phyloP scores from a whole-genome alignment of 2,797 vertebrate genomes.

The Champsocephalus gunnari region DNA sequence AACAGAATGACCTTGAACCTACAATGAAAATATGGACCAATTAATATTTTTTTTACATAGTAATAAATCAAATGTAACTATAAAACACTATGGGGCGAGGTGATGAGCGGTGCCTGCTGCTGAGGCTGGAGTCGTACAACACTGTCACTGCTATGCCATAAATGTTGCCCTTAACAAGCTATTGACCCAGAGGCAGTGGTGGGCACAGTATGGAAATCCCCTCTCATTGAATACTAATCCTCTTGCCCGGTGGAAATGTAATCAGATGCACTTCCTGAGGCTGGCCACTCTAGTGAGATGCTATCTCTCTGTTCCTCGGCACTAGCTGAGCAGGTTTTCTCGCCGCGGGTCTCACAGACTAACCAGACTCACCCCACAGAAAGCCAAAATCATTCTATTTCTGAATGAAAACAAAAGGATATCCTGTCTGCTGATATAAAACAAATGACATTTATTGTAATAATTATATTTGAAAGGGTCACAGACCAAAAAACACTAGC shows the following conservation, averaged over 20 bases:
- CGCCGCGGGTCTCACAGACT: neutral
- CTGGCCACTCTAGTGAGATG: neutral
- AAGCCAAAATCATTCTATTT: neutral
- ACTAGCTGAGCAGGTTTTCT: too few relatives aligned
- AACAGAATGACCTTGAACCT: too few relatives aligned
- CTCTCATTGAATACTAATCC: neutral
- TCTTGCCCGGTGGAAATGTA: neutral
- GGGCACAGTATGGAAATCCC: neutral
- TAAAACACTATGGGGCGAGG: too few relatives aligned
- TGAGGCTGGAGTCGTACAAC: too few relatives aligned
- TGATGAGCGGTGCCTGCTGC: too few relatives aligned
- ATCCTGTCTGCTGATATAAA: neutral
- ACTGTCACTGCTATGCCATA: too few relatives aligned
- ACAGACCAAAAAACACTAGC: neutral
- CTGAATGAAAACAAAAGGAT: neutral
- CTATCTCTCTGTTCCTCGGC: neutral
- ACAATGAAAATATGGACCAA: too few relatives aligned
- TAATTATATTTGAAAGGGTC: neutral
- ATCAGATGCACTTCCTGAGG: neutral
- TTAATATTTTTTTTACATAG: too few relatives aligned
- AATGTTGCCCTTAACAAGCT: neutral
- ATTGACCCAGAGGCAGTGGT: constrained; percentile 5
- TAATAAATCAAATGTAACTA: too few relatives aligned
- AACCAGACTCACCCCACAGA: neutral
- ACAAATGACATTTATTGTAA: neutral